Evolutionary conservation across 2,888 invertebrate species (phyloP).

Genomic region (Nycteola revayana): DNA sequence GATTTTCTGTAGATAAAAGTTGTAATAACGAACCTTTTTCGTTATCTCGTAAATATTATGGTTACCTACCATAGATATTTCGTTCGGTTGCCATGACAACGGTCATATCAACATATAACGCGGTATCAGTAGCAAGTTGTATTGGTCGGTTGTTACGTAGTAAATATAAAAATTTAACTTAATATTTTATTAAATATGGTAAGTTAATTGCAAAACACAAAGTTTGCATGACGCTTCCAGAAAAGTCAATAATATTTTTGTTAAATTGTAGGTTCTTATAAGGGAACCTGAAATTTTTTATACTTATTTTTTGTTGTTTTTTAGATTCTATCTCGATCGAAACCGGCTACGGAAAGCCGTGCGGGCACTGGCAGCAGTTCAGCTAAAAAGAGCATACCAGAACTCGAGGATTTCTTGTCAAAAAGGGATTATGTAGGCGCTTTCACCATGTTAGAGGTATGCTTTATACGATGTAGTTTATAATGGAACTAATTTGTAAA

Average conservation of each 20-base stretch:
- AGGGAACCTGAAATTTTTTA: too few relatives aligned
- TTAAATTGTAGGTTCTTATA: too few relatives aligned
- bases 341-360: conserved; percentile 85
- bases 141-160: neutral
- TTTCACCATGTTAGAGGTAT: conserved; percentile 94
- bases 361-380: conserved; percentile 45
- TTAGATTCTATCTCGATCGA: conserved; percentile 91
- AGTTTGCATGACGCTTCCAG: too few relatives aligned
- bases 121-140: too few relatives aligned
- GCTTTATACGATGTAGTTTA: too few relatives aligned
- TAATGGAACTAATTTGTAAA: too few relatives aligned
- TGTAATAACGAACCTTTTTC: too few relatives aligned
- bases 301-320: too few relatives aligned
- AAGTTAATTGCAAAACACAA: neutral
- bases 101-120: conserved; percentile 41
- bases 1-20: too few relatives aligned
- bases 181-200: conserved; percentile 22
- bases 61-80: too few relatives aligned
- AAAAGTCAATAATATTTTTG: too few relatives aligned
- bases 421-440: conserved; percentile 97
- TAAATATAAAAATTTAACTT: conserved; percentile 2
- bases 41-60: too few relatives aligned
- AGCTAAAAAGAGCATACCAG: conserved; percentile 84
- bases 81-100: conserved; percentile 39
- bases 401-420: conserved; percentile 93